phyloP scores from a whole-genome alignment of 2,797 vertebrate genomes.

The Enteromius mattozi region DNA sequence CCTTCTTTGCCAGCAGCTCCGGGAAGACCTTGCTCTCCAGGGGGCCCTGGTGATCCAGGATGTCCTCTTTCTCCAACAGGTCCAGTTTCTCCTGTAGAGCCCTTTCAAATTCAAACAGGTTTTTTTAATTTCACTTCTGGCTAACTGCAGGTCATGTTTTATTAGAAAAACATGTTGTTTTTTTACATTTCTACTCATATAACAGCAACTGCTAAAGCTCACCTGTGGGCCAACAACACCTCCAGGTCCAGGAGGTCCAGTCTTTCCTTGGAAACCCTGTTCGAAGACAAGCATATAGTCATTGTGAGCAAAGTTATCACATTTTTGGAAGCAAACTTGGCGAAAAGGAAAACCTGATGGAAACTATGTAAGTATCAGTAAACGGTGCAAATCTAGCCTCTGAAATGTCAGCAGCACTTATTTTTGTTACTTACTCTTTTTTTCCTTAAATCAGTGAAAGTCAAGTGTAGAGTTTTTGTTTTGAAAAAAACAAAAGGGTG shows the following conservation, averaged over 20 bases:
- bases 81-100: constrained; percentile 96
- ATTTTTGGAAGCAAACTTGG: not conserved
- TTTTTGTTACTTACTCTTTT: not conserved
- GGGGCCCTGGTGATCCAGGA: constrained; percentile 94
- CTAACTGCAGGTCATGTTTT: not conserved
- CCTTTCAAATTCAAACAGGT: constrained; percentile 73
- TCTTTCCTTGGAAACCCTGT: constrained; percentile 99
- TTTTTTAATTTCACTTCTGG: not conserved
- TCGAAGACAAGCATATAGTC: constrained; percentile 53
- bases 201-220: constrained; percentile 40
- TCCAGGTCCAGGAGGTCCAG: constrained; percentile 95
- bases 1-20: constrained; percentile 97
- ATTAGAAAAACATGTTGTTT: not conserved
- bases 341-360: not conserved
- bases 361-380: not conserved
- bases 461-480: not conserved
- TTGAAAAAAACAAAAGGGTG: not conserved
- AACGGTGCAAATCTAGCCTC: not conserved
- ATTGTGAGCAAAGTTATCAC: constrained; percentile 11
- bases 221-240: constrained; percentile 98
- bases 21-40: constrained; percentile 96
- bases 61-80: constrained; percentile 96
- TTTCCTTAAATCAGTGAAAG: not conserved
- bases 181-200: not conserved
- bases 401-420: not conserved